Evolutionary conservation across 2,113 vertebrate genomes (phyloP), one percentile per base, ranked within the genome.

Genomic region (Triplophysa tibetana): DNA sequence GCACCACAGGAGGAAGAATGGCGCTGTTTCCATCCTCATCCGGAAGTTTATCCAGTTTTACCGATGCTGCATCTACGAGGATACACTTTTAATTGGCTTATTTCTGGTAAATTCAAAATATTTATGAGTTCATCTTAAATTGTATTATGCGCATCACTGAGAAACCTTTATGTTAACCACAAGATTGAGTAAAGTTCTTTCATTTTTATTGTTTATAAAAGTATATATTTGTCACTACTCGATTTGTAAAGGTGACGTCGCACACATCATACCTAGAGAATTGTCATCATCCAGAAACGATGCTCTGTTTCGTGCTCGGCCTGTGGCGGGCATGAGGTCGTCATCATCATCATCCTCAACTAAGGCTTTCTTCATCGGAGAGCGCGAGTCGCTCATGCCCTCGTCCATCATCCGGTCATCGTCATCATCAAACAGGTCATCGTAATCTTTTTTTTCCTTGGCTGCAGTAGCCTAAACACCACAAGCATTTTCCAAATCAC

Each of bases 391-490:
- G 8, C 89, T 82, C 65, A 81, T 54, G 6, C 92, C 93, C 74
- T 95, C 94, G 8, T 93, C 94, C 83, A 96, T 86, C 61, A 92
- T 87, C 43, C 93, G 86, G 16, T 87, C 89, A 1, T 95, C 94
- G 0, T 97, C 95, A 2, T 92, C 95, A 65, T 98, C 96, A 83
- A 99, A 99, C 80, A 99, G 93, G 70, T 93, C 92, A 0, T 94
- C 90, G 7, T 95, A 98, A 81, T 92, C 92, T 52, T 92, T 93
- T 0, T 73, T 76, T 1, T 76, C 4, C n/a, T 86, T 88, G 19
- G 54, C 83, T 2, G 43, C 78, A 0, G 83, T 5, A 0, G 70
- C 83, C 88, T 89, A 81, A 2, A 58, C 11, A 26, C 23, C 24
- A 65, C 50, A 68, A 26, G 41, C 54, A 10, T 60, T 33, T 74